These are phyloP conservation scores for Drosophila sucinea DNA, from an alignment of 1,140 invertebrate species.

Conservation along the genomic window DNA sequence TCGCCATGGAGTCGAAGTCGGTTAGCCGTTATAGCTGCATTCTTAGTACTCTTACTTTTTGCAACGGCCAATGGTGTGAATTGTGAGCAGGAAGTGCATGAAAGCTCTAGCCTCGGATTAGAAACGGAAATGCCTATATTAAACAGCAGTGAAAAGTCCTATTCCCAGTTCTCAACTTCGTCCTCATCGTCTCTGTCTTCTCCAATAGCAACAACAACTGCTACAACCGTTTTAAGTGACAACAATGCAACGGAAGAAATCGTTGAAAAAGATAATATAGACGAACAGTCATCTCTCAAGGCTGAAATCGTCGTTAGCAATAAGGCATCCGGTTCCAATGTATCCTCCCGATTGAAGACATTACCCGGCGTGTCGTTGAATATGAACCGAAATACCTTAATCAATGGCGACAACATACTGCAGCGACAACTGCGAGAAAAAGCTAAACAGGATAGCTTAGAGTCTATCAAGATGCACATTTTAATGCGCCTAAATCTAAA, in stretches of 20 bases:
- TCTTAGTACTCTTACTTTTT: background rate
- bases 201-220: background rate
- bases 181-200: background rate
- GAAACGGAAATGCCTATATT: background rate
- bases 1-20: slow-evolving; percentile 1
- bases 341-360: background rate
- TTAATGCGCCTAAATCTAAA: slow-evolving; percentile 69
- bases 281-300: background rate
- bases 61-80: background rate
- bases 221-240: background rate
- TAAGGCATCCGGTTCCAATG: background rate
- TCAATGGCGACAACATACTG: slow-evolving; percentile 54
- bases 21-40: background rate
- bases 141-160: background rate
- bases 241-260: background rate
- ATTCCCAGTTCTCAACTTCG: background rate
- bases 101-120: background rate
- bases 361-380: slow-evolving; percentile 44
- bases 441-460: slow-evolving; percentile 70
- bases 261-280: background rate
- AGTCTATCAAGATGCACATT: slow-evolving; percentile 78
- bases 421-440: slow-evolving; percentile 69
- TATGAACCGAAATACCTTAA: slow-evolving; percentile 51
- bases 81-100: background rate
- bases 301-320: background rate